These are phyloP conservation scores for Macrobrachium rosenbergii DNA, from an alignment of 1,140 invertebrate species.

Conservation along the genomic window DNA sequence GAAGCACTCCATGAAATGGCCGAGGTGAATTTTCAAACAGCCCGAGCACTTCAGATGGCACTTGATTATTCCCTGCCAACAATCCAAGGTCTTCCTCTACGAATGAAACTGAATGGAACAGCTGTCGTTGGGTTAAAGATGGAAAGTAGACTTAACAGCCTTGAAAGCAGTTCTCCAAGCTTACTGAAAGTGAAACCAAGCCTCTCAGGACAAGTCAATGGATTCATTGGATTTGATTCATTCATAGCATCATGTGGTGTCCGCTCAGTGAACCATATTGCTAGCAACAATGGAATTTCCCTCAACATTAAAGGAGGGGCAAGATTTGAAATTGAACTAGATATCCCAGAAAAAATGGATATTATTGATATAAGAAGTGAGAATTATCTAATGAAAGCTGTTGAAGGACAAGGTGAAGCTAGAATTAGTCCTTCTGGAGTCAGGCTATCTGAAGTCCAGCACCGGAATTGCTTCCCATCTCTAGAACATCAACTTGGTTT, in stretches of 20 bases:
- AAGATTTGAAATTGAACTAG: constrained; percentile 16
- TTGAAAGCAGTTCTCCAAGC: neutral
- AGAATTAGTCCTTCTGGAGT: constrained; percentile 35
- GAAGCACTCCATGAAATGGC: constrained; percentile 3
- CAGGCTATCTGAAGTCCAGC: neutral
- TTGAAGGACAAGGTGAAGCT: constrained; percentile 6
- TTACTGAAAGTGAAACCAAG: constrained; percentile 13
- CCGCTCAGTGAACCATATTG: constrained; percentile 18
- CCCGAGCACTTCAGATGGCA: neutral
- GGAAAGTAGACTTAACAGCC: neutral
- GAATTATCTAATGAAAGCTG: constrained; percentile 36
- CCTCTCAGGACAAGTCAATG: constrained; percentile 23
- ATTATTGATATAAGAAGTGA: constrained; percentile 30
- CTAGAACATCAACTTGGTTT: constrained; percentile 28
- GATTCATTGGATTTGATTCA: constrained; percentile 41
- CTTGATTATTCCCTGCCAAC: constrained; percentile 36
- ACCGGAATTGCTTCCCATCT: constrained; percentile 9
- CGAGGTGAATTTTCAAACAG: constrained; percentile 1
- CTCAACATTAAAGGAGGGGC: neutral
- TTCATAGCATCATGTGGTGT: constrained; percentile 29
- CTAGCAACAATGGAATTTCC: constrained; percentile 6
- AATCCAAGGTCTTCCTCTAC: constrained; percentile 39
- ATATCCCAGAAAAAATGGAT: constrained; percentile 45
- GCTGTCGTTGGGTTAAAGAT: constrained; percentile 13
- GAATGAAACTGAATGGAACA: constrained; percentile 13